Evolutionary conservation across 2,797 vertebrate genomes (phyloP).

Genomic region (Tokudaia muenninki): DNA sequence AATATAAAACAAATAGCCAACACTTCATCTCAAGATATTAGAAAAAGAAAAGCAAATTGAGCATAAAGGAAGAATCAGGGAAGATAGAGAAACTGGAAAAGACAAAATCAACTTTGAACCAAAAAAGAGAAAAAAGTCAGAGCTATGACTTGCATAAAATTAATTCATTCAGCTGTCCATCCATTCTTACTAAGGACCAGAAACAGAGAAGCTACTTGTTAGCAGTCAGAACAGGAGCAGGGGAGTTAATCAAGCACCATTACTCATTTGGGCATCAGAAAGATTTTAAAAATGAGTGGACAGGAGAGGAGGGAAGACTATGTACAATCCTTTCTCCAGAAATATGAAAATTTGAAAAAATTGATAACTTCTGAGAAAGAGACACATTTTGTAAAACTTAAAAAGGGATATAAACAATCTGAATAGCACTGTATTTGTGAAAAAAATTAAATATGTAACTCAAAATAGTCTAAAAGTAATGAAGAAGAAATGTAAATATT

Average conservation of each 20-base stretch:
- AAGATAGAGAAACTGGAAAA: not conserved
- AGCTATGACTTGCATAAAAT: not conserved
- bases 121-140: not conserved
- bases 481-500: not conserved
- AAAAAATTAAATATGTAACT: not conserved
- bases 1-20: not conserved
- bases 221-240: not conserved
- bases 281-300: not conserved
- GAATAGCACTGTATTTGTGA: not conserved
- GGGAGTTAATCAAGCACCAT: not conserved
- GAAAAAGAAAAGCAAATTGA: not conserved
- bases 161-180: not conserved
- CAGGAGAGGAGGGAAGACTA: not conserved
- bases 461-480: not conserved
- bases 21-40: not conserved
- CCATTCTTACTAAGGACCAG: not conserved
- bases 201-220: not conserved
- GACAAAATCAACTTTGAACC: not conserved
- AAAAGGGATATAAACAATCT: not conserved
- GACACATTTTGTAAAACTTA: not conserved
- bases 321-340: not conserved
- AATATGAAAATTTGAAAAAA: not conserved
- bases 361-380: not conserved
- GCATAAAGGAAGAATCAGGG: not conserved
- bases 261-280: not conserved